phyloP scores from a whole-genome alignment of 2,797 vertebrate species.

The Ceryle rudis region DNA sequence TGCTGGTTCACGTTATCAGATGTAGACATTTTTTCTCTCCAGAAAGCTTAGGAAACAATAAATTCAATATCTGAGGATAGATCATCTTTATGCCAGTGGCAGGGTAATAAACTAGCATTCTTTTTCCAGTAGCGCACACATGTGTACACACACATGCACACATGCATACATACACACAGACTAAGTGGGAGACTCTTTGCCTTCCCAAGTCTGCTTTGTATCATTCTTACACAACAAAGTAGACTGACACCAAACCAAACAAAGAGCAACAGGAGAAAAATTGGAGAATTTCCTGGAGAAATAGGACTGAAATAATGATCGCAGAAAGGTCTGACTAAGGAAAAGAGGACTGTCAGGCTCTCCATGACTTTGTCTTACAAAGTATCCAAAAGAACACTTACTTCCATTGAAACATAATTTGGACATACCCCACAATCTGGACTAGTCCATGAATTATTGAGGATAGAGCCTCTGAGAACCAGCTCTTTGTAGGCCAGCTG shows the following conservation, averaged over 20 bases:
- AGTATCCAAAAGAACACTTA: neutral
- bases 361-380: neutral
- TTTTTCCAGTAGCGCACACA: neutral
- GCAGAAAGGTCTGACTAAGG: neutral
- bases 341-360: neutral
- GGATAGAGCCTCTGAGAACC: neutral
- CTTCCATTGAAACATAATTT: neutral
- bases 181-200: neutral
- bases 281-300: neutral
- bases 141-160: rapidly evolving
- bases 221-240: neutral
- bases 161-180: rapidly evolving
- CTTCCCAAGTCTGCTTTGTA: neutral
- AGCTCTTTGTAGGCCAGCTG: neutral
- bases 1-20: neutral
- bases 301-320: neutral
- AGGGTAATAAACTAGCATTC: neutral
- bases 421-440: neutral
- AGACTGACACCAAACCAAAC: neutral
- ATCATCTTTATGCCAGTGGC: neutral
- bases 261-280: neutral
- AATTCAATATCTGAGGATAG: neutral
- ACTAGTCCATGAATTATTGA: neutral
- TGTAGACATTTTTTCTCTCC: neutral
- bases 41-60: neutral